Percentiles rank a stretch among this genome's conserved stretches.
These are phyloP conservation scores for Neomicropteryx cornuta DNA, from an alignment of 1,140 invertebrate species.

Conservation along the genomic window DNA sequence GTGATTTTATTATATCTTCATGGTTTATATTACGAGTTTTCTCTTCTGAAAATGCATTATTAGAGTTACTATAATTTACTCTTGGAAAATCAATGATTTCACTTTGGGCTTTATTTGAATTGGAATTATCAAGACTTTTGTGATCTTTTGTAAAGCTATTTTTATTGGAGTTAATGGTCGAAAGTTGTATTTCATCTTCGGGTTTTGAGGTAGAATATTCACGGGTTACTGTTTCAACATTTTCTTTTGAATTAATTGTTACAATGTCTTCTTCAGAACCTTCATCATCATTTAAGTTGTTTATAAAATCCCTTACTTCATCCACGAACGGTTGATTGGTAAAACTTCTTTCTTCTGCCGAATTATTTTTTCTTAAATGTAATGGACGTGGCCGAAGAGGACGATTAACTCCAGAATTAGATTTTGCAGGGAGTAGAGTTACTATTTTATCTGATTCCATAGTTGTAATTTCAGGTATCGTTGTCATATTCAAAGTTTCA, in stretches of 20 bases:
- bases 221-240: slow-evolving; percentile 16
- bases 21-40: too few species aligned
- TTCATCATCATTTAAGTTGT: slow-evolving; percentile 15
- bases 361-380: slow-evolving; percentile 9
- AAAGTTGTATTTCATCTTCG: too few species aligned
- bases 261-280: slow-evolving; percentile 19
- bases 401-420: slow-evolving; percentile 44
- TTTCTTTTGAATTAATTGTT: slow-evolving; percentile 13
- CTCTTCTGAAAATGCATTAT: too few species aligned
- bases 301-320: slow-evolving; percentile 21
- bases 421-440: slow-evolving; percentile 49
- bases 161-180: too few species aligned
- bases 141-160: too few species aligned
- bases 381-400: slow-evolving; percentile 40
- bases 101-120: too few species aligned
- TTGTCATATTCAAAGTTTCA: too few species aligned
- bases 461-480: slow-evolving; percentile 22
- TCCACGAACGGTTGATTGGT: slow-evolving; percentile 15
- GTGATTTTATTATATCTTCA: too few species aligned
- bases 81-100: too few species aligned
- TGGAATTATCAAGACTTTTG: too few species aligned
- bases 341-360: slow-evolving; percentile 24
- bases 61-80: too few species aligned
- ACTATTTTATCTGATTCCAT: slow-evolving; percentile 33
- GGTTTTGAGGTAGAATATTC: too few species aligned